Percentiles rank a stretch among this genome's conserved stretches.
These are phyloP conservation scores for Loriculus beryllinus DNA, from an alignment of 2,797 vertebrate species.

Conservation along the genomic window DNA sequence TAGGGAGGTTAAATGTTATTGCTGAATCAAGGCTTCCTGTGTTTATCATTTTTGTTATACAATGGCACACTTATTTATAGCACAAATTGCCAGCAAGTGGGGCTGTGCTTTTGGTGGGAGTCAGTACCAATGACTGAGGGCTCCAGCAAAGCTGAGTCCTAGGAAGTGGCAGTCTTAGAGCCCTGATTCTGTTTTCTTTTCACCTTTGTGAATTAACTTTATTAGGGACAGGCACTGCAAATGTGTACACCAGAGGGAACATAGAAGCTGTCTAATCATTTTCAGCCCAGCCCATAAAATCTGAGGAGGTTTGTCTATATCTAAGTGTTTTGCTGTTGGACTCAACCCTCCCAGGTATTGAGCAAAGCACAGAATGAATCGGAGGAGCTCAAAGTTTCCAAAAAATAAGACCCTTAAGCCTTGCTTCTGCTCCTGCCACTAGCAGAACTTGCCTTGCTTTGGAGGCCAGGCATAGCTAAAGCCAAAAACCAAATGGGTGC, in stretches of 20 bases:
- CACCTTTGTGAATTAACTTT: not conserved
- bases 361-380: not conserved
- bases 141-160: not conserved
- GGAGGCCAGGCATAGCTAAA: not conserved
- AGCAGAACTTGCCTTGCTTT: not conserved
- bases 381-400: not conserved
- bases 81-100: not conserved
- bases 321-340: not conserved
- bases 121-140: not conserved
- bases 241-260: rapidly evolving
- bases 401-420: not conserved
- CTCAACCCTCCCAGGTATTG: not conserved
- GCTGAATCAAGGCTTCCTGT: not conserved
- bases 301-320: not conserved
- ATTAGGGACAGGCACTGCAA: not conserved
- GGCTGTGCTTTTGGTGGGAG: not conserved
- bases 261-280: not conserved
- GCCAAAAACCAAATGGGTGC: not conserved
- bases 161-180: not conserved
- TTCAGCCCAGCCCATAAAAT: not conserved
- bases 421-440: not conserved
- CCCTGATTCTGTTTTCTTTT: not conserved
- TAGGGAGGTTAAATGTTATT: not conserved
- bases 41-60: not conserved
- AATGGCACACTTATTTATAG: not conserved